Conservation (phyloP, 2,888 invertebrate species). For the Cotesia congregata region DNA sequence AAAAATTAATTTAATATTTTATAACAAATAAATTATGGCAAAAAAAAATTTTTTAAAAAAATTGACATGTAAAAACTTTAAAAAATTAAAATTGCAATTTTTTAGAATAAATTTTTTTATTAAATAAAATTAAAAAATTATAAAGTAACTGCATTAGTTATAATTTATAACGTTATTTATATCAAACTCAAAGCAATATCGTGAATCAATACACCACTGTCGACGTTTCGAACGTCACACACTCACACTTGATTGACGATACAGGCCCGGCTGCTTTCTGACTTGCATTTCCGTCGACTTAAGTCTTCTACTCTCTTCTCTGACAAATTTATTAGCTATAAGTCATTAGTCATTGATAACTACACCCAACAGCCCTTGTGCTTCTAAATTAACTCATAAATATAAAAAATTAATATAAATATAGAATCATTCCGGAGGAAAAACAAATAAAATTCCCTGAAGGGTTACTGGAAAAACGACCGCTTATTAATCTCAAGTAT, state of each 20-base stretch:
- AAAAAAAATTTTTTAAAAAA: too few relatives aligned
- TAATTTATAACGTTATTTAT: background rate
- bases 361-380: too few relatives aligned
- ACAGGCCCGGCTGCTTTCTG: background rate
- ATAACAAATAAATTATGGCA: too few relatives aligned
- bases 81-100: too few relatives aligned
- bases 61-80: too few relatives aligned
- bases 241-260: background rate
- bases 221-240: background rate
- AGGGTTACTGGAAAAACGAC: background rate
- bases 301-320: background rate
- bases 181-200: constrained; percentile 8
- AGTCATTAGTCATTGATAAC: background rate
- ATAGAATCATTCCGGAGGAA: too few relatives aligned
- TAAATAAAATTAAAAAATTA: too few relatives aligned
- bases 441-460: too few relatives aligned
- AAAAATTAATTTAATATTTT: too few relatives aligned
- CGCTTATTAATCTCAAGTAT: constrained; percentile 2
- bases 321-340: background rate
- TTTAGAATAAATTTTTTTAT: too few relatives aligned
- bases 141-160: background rate
- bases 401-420: too few relatives aligned
- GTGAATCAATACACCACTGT: background rate
- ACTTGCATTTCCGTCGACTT: background rate
- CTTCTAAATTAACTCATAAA: background rate